These are phyloP conservation scores for Drymodes brunneopygia DNA, from an alignment of 2,113 vertebrate species.

Conservation along the genomic window DNA sequence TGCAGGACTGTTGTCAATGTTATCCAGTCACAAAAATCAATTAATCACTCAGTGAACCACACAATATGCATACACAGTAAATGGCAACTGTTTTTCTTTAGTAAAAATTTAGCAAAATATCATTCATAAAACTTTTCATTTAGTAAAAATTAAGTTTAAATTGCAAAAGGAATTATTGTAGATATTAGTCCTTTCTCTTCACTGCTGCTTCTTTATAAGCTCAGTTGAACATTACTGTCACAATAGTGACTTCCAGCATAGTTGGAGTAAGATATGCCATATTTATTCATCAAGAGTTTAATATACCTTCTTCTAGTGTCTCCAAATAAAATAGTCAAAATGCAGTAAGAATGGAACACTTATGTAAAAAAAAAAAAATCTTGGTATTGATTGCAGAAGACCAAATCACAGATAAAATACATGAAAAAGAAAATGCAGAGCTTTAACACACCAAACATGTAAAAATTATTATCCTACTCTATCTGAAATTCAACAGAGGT, in stretches of 20 bases:
- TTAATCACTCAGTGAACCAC: not conserved
- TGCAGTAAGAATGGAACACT: not conserved
- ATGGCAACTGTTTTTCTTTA: not conserved
- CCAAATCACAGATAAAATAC: not conserved
- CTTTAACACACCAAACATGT: not conserved
- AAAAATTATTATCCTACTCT: not conserved
- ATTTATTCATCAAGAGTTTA: not conserved
- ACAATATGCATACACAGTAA: accelerated
- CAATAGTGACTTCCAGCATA: not conserved
- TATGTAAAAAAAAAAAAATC: not conserved
- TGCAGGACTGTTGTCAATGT: not conserved
- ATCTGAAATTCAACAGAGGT: not conserved
- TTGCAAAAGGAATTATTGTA: not conserved
- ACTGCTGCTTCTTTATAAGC: not conserved
- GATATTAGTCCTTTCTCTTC: not conserved
- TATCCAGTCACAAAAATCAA: not conserved
- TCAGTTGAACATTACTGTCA: not conserved
- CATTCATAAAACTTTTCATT: too few species aligned
- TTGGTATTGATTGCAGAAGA: not conserved
- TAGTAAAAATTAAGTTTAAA: not conserved
- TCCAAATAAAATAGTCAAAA: not conserved
- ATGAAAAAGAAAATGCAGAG: not conserved
- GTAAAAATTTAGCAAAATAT: too few species aligned
- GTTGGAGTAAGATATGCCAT: not conserved
- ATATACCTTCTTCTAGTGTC: not conserved